Conservation (phyloP, 2,888 invertebrate genomes). For the Idaea biselata region DNA sequence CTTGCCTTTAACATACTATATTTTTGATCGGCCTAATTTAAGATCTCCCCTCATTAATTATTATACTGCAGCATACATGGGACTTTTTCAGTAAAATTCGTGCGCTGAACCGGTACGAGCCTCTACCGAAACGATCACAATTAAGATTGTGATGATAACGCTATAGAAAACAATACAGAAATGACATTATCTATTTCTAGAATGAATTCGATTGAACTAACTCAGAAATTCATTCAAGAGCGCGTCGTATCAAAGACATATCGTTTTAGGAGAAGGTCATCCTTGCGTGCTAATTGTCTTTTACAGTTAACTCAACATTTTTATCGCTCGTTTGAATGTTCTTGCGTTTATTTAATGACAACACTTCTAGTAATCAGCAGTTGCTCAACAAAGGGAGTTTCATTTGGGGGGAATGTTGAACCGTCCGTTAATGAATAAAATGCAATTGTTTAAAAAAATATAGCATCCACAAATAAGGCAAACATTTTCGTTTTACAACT, state of each 20-base stretch:
- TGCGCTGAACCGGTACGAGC: too few relatives aligned
- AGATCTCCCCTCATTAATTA: neutral
- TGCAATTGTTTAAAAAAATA: neutral
- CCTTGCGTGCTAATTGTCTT: neutral
- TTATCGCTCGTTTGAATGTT: neutral
- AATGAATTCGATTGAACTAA: neutral
- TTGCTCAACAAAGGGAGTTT: neutral
- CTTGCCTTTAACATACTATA: neutral
- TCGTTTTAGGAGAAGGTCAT: neutral
- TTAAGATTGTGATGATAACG: too few relatives aligned
- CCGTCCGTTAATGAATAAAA: neutral
- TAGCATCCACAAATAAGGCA: neutral
- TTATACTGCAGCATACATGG: neutral
- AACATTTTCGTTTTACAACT: neutral
- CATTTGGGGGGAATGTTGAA: neutral
- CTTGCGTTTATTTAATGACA: neutral
- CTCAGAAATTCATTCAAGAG: neutral
- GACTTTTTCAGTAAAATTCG: neutral
- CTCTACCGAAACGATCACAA: too few relatives aligned
- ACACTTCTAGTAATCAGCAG: neutral
- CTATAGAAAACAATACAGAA: neutral
- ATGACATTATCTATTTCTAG: neutral
- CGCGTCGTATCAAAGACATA: neutral
- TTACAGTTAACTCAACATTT: neutral
- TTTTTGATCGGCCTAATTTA: neutral